phyloP scores from a whole-genome alignment of 2,797 vertebrate genomes.

The Poeciliopsis gracilis region DNA sequence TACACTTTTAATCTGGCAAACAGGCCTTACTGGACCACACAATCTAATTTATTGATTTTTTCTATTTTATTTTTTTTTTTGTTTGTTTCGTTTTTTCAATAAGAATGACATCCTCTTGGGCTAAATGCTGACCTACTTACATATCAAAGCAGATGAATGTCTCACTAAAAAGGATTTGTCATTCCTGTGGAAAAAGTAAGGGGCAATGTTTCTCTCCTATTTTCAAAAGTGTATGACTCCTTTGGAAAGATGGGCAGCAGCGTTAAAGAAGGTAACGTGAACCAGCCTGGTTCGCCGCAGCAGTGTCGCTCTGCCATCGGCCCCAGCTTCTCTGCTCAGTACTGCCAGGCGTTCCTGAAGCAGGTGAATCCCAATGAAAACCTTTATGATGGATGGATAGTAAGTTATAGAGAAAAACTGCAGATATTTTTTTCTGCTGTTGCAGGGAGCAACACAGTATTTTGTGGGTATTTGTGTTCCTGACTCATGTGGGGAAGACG shows the following conservation, averaged over 20 bases:
- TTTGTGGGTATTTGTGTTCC: constrained; percentile 83
- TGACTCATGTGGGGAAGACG: constrained; percentile 76
- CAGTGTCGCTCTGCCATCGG: constrained; percentile 78
- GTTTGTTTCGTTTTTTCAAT: background rate
- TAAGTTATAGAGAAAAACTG: background rate
- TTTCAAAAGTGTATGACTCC: constrained; percentile 85
- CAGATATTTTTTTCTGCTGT: background rate
- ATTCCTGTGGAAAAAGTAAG: background rate
- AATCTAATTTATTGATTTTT: background rate
- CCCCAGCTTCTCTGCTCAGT: constrained; percentile 80
- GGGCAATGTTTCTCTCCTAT: background rate
- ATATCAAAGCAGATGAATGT: background rate
- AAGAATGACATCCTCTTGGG: background rate
- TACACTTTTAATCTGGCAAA: background rate
- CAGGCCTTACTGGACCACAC: background rate
- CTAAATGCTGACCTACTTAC: background rate
- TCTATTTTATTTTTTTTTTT: too few relatives aligned
- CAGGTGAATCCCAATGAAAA: constrained; percentile 75
- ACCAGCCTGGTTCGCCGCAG: constrained; percentile 81
- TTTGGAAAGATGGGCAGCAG: constrained; percentile 86
- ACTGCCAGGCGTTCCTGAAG: constrained; percentile 84
- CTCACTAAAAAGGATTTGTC: background rate
- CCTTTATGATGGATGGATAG: background rate
- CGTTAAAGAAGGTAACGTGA: constrained; percentile 81
- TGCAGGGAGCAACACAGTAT: constrained; percentile 73